Evolutionary conservation across 1,140 invertebrate species (phyloP), one percentile per base, ranked within the genome.

Genomic region (Propsilocerus akamusi): DNA sequence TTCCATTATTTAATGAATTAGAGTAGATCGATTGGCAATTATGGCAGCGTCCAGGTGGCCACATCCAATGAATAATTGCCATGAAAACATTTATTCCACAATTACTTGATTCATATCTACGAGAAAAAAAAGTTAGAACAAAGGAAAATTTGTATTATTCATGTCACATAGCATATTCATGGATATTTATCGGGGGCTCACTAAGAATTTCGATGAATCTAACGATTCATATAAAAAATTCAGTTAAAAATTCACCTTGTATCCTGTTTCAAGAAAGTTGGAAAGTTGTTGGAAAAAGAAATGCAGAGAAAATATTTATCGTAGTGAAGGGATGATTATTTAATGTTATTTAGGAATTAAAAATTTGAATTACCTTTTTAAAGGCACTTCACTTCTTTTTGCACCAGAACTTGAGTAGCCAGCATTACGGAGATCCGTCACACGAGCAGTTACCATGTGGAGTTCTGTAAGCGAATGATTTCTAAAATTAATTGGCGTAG

Each of bases 351-450:
- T n/a, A n/a, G n/a, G n/a, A n/a, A n/a, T n/a, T n/a, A n/a, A n/a
- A n/a, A n/a, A n/a, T n/a, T n/a, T n/a, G n/a, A n/a, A n/a, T 86
- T 74, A 94, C 89, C 91, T 93, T 81, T 92, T 93, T 77, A 91
- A 87, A 86, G 89, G 86, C 82, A 92, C 87, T 85, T 91, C 88
- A 81, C 86, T 89, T 72, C 85, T 85, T 62, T 26, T 26, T 49
- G 51, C 12, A 49, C 49, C 28, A 20, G 53, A 47, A 48, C 53
- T 65, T 71, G 69, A 80, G 73, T 73, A 78, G 68, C 73, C 82
- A 73, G 85, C 88, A 68, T 88, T 89, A 69, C 88, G 80, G 57
- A 86, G 77, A 68, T 94, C 89, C 58, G 87, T 88, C 64, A 92
- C 83, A 66, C 89, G 80, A 79, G 88, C 91, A 67, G 89, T 85